Evolutionary conservation across 2,888 invertebrate species (phyloP).

Genomic region (Cephus spinipes): DNA sequence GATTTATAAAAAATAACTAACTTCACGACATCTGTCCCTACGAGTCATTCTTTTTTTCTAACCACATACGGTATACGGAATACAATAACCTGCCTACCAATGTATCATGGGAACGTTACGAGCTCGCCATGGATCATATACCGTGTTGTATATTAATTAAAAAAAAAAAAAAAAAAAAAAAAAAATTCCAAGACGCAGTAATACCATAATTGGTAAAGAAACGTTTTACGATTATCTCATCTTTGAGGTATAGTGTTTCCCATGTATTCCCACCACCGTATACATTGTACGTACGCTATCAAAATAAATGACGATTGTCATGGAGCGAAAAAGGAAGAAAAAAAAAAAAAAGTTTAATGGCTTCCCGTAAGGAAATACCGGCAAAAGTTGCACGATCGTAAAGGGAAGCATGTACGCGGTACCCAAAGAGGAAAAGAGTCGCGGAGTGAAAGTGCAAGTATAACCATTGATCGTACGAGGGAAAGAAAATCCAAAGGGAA

Average conservation of each 20-base stretch:
- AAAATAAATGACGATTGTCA: neutral
- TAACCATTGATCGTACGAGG: constrained; percentile 30
- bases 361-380: neutral
- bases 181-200: neutral
- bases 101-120: neutral
- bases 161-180: neutral
- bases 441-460: neutral
- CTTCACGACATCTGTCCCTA: neutral
- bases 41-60: neutral
- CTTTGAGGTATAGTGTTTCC: neutral
- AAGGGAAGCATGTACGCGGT: neutral
- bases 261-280: neutral
- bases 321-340: neutral
- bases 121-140: neutral
- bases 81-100: neutral
- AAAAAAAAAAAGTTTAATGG: neutral
- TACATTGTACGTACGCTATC: neutral
- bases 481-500: constrained; percentile 23
- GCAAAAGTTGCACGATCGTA: neutral
- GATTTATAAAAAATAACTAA: neutral
- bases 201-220: neutral
- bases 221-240: neutral
- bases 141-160: neutral
- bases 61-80: neutral
- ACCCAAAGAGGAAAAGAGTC: neutral